A percentile compares a stretch with the other conserved stretches of the same genome.
phyloP scores from a whole-genome alignment of 2,113 vertebrate genomes.

The Seriola aureovittata region DNA sequence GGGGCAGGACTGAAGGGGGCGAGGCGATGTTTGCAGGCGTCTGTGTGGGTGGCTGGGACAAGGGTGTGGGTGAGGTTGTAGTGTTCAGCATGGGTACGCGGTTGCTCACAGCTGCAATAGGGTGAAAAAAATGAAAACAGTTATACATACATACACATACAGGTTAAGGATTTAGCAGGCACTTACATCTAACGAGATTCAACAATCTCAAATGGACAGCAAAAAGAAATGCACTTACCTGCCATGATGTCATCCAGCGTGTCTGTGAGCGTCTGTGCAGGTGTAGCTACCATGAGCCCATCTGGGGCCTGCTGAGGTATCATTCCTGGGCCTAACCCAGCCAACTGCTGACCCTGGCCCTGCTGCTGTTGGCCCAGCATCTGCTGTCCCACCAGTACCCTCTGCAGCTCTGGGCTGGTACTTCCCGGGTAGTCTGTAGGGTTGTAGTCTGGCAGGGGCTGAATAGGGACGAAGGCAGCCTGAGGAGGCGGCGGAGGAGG shows the following conservation, averaged over 20 bases:
- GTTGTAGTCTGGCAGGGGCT: conserved; percentile 94
- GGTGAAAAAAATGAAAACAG: conserved; percentile 17
- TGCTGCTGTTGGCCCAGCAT: conserved; percentile 78
- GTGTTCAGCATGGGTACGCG: conserved; percentile 92
- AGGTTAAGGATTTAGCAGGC: background rate
- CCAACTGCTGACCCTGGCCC: conserved; percentile 81
- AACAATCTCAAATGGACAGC: background rate
- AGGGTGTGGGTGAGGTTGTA: conserved; percentile 88
- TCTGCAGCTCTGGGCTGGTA: conserved; percentile 93
- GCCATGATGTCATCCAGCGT: conserved; percentile 99
- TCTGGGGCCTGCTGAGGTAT: conserved; percentile 90
- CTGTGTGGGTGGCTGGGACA: conserved; percentile 86
- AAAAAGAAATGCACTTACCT: conserved; percentile 85
- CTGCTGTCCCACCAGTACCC: conserved; percentile 93
- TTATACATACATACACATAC: background rate
- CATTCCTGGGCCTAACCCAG: conserved; percentile 92
- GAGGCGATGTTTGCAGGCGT: conserved; percentile 87
- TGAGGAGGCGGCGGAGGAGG: conserved; percentile 84
- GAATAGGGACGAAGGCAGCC: conserved; percentile 92
- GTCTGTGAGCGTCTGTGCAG: conserved; percentile 92
- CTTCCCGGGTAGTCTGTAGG: conserved; percentile 91
- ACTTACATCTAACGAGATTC: background rate
- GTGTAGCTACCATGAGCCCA: conserved; percentile 83
- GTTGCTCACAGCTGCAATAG: conserved; percentile 92
- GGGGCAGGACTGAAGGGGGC: conserved; percentile 90